Evolutionary conservation across 2,797 vertebrate species (phyloP).

Genomic region (Ctenosaura bakeri): DNA sequence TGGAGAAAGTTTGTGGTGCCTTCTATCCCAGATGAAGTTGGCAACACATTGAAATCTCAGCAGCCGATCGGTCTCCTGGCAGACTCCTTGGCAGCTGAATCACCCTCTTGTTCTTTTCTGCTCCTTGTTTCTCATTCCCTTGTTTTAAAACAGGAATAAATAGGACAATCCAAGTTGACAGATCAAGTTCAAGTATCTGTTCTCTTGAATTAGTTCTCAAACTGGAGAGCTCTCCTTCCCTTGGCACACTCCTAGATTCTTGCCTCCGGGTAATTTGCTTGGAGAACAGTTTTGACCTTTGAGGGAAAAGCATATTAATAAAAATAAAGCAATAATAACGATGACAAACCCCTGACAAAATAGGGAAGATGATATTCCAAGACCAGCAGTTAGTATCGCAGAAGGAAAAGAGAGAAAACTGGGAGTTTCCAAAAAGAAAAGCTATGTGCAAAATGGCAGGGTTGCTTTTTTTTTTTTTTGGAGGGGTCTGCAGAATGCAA

Average conservation of each 20-base stretch:
- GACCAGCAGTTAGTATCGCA: background rate
- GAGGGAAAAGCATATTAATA: background rate
- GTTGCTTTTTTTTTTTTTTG: background rate
- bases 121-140: background rate
- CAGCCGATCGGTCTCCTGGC: background rate
- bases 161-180: background rate
- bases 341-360: background rate
- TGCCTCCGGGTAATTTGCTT: background rate
- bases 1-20: no score
- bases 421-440: background rate
- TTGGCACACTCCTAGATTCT: background rate
- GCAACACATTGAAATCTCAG: background rate
- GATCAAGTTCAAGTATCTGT: background rate
- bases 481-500: background rate
- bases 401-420: background rate
- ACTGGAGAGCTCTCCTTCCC: background rate
- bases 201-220: background rate
- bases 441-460: background rate
- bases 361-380: background rate
- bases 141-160: background rate
- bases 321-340: background rate
- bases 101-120: background rate
- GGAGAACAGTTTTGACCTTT: conserved; percentile 18
- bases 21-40: background rate
- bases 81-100: background rate